phyloP scores from a whole-genome alignment of 2,797 vertebrate genomes.

The Acridotheres tristis region DNA sequence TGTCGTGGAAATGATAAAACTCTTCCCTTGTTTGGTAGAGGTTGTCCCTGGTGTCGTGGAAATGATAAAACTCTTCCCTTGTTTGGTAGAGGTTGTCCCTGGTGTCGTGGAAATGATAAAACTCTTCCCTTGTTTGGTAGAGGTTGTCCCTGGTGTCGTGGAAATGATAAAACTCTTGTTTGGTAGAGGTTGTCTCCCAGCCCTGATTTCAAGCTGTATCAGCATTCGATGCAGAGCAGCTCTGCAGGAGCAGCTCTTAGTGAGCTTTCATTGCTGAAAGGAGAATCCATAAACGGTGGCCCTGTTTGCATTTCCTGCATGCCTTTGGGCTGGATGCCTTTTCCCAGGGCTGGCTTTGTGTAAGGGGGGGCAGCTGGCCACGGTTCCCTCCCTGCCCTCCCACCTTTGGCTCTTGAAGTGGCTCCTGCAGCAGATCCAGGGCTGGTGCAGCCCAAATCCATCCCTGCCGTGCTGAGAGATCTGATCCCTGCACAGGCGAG shows the following conservation, averaged over 20 bases:
- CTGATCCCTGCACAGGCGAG: background rate
- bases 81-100: background rate
- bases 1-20: background rate
- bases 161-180: background rate
- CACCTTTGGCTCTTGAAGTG: background rate
- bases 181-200: background rate
- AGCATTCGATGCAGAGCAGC: background rate
- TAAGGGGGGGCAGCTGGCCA: background rate
- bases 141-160: background rate
- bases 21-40: background rate
- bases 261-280: background rate
- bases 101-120: no score
- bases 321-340: background rate
- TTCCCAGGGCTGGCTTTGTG: background rate
- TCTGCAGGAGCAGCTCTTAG: background rate
- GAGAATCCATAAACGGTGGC: background rate
- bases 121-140: background rate
- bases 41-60: background rate
- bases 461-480: background rate
- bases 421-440: background rate
- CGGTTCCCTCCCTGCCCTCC: background rate
- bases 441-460: background rate
- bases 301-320: background rate
- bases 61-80: background rate
- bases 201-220: background rate